Evolutionary conservation across 2,797 vertebrate genomes (phyloP).

Genomic region (Phylloscopus collybita): DNA sequence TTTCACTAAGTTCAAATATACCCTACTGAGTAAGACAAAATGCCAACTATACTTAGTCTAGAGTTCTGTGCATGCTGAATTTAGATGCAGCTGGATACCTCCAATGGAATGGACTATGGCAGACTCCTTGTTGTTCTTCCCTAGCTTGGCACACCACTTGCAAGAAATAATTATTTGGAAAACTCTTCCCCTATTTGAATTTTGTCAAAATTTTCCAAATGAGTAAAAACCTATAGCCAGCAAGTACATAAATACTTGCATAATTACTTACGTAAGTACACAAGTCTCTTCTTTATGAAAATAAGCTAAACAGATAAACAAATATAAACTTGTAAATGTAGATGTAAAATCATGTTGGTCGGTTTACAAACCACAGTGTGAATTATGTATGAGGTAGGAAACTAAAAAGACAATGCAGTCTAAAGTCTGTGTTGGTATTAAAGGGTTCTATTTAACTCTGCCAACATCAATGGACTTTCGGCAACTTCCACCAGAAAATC

Average conservation of each 20-base stretch:
- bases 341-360: neutral
- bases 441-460: neutral
- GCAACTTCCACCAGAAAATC: neutral
- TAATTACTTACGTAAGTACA: neutral
- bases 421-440: neutral
- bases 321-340: neutral
- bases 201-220: neutral
- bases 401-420: neutral
- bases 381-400: neutral
- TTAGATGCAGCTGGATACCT: neutral
- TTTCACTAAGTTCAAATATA: neutral
- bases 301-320: neutral
- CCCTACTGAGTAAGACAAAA: neutral
- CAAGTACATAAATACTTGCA: neutral
- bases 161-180: neutral
- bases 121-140: neutral
- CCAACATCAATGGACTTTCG: neutral
- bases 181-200: neutral
- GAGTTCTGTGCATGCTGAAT: neutral
- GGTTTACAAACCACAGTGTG: neutral
- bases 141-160: neutral
- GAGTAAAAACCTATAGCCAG: neutral
- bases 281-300: neutral
- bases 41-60: neutral
- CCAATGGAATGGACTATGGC: neutral